Conservation (phyloP, 2,113 vertebrate species). For the Antennarius striatus region DNA sequence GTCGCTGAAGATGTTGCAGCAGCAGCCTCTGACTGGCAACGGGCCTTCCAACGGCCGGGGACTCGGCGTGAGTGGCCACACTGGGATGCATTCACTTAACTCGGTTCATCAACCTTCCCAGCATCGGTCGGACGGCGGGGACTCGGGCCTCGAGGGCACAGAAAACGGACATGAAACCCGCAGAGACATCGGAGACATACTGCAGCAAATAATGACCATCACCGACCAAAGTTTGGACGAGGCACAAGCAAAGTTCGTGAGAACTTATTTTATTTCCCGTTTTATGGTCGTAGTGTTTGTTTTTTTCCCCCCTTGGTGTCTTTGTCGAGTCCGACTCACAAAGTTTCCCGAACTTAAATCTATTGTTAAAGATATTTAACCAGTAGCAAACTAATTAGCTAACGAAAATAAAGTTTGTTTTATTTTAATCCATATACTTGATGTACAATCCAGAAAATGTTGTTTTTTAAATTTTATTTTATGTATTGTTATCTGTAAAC, state of each 20-base stretch:
- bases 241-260: conserved; percentile 93
- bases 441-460: rapidly evolving
- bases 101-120: conserved; percentile 73
- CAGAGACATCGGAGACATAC: conserved; percentile 94
- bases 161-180: conserved; percentile 91
- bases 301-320: conserved; percentile 12
- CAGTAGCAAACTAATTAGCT: neutral
- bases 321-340: conserved; percentile 48
- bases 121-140: conserved; percentile 75
- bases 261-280: neutral
- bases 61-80: conserved; percentile 76
- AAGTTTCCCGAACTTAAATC: conserved; percentile 70
- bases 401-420: neutral
- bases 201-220: conserved; percentile 99
- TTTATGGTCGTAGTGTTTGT: neutral
- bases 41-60: conserved; percentile 81
- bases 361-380: conserved; percentile 47
- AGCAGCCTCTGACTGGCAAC: conserved; percentile 81
- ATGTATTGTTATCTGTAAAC: neutral
- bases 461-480: neutral
- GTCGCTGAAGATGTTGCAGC: conserved; percentile 82
- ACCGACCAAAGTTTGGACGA: conserved; percentile 99
- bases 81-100: conserved; percentile 78
- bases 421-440: rapidly evolving
- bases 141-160: conserved; percentile 89